Base-by-base conservation (phyloP, 2,888 invertebrate genomes). In the Hemithea aestivaria region DNA sequence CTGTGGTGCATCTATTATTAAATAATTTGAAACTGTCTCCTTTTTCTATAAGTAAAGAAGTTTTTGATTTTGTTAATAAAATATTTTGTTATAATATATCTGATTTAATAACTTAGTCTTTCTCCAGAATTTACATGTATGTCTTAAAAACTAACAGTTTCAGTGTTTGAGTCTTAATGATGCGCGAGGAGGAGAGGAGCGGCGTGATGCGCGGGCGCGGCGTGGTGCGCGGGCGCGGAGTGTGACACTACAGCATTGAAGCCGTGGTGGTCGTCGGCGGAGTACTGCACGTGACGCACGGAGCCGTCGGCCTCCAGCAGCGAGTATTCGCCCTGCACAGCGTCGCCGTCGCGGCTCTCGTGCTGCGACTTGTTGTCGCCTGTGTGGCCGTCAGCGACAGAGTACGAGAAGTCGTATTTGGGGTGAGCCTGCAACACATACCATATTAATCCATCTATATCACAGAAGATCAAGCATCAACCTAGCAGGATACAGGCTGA, bases 321-420 rank as follows among this genome's bases (percentile, higher is more conserved):
- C 7, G 77, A 71, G 74, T 83, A 82, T 56, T 71, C 68, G 43
- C 91, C 91, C 61, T 89, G 88, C 50, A 91, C 91, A 33, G 83
- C 88, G 60, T 91, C 89, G 3, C 91, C 91, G 70, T 89, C 88
- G 56, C 88, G 83, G 65, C 80, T 76, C 72, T 90, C 90, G 30
- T 83, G 75, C 66, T 90, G 89, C 48, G 88, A 87, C 78, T 90
- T 90, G 73, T 89, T 87, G 77, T 90, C 90, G 21, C 89, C 90
- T 51, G 89, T 84, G 64, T 89, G 89, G 16, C 79, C 80, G 52
- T 90, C 90, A 39, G 89, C 81, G 7, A 88, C 89, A 12, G 89
- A 89, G 69, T 89, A 89, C 1, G 88, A 81, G 73, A 82, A 89
- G 39, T 88, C 81, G 73, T 90, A 90, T 63, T 88, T 87, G 41